A percentile compares a stretch with the other conserved stretches of the same genome.
Evolutionary conservation across 2,888 invertebrate species (phyloP).

Genomic region (Anticlea derivata): DNA sequence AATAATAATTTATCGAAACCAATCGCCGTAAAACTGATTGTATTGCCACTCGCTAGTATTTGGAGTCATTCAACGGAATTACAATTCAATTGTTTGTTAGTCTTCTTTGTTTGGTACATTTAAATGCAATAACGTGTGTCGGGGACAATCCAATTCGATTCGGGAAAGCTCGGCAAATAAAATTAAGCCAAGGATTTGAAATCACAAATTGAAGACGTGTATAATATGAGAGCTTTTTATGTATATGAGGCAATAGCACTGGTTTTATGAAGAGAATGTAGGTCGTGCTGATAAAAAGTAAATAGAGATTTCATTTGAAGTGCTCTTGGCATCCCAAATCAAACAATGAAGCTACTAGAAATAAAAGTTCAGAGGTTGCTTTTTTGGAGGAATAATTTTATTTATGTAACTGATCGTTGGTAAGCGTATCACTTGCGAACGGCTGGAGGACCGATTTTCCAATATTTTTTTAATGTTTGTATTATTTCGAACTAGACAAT

Average conservation of each 20-base stretch:
- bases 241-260: slow-evolving; percentile 10
- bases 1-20: not conserved
- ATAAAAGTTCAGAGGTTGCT: no score
- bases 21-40: slow-evolving; percentile 20
- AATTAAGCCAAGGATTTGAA: slow-evolving; percentile 37
- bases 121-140: slow-evolving; percentile 34
- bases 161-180: slow-evolving; percentile 34
- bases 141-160: slow-evolving; percentile 34
- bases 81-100: slow-evolving; percentile 15
- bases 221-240: slow-evolving; percentile 26
- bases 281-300: slow-evolving; percentile 11
- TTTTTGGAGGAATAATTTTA: no score
- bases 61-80: slow-evolving; percentile 14
- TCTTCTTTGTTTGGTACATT: slow-evolving; percentile 28
- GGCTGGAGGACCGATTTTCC: no score
- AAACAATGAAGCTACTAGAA: not conserved
- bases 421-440: no score
- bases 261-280: slow-evolving; percentile 13
- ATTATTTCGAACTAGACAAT: no score
- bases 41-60: slow-evolving; percentile 14
- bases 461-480: no score
- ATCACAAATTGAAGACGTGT: slow-evolving; percentile 36
- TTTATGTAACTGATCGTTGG: no score
- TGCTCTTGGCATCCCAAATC: not conserved
- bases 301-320: slow-evolving; percentile 9